Evolutionary conservation across 2,797 vertebrate species (phyloP).

Genomic region (Anguilla anguilla): DNA sequence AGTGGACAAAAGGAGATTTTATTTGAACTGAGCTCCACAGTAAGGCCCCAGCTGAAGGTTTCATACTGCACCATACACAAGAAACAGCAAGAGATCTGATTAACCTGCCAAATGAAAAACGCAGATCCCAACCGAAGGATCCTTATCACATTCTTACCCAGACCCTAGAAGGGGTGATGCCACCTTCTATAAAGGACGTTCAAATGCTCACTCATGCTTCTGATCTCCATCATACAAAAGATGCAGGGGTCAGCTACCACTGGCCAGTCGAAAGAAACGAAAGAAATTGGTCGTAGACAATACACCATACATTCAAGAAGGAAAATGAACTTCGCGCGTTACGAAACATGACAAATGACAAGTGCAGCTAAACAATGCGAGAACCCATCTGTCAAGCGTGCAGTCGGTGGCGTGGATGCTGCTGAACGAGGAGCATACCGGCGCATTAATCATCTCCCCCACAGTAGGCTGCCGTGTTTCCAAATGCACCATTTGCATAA

Average conservation of each 20-base stretch:
- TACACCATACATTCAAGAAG: background rate
- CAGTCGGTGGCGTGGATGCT: background rate
- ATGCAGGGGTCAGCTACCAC: background rate
- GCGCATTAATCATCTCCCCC: background rate
- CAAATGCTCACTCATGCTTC: background rate
- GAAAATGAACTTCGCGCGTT: background rate
- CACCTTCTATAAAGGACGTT: background rate
- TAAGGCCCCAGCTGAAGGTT: background rate
- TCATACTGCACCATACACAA: background rate
- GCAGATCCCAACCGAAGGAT: background rate
- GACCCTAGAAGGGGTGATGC: background rate
- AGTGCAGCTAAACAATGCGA: background rate
- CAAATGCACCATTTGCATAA: constrained; percentile 4
- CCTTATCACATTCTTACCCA: background rate
- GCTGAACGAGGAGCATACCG: background rate
- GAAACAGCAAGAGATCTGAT: background rate
- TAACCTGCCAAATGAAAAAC: background rate
- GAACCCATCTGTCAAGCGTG: background rate
- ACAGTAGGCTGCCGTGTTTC: background rate
- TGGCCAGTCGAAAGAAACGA: background rate
- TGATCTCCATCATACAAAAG: background rate
- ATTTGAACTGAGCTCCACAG: background rate
- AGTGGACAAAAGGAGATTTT: background rate
- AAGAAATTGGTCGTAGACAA: background rate
- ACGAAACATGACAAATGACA: background rate